Evolutionary conservation across 2,888 invertebrate species (phyloP), one percentile per base, ranked within the genome.

Genomic region (Lepidochitona cinerea): DNA sequence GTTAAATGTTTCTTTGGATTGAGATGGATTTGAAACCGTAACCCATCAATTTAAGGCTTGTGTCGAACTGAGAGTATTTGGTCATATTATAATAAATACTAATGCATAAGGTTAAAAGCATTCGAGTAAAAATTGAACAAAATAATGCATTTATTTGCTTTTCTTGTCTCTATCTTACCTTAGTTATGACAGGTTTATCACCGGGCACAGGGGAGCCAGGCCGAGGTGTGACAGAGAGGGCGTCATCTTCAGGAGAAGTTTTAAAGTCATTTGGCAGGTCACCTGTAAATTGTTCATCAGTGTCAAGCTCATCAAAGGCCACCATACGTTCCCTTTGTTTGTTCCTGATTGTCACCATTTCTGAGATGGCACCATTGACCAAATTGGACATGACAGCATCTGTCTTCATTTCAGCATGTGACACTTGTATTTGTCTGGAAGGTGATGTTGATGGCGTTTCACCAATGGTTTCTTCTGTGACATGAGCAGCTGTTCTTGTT

Each of bases 321-420:
- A 33, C 4, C 23, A n/a, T 35, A 35, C 37, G 37, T 35, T 66
- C 66, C 9, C 49, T 37, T 64, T 79, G 76, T 52, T 82, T 84
- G 41, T 74, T 76, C 64, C 81, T 76, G 37, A 88, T 88, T 29
- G 74, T 75, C 32, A 89, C 71, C 81, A 89, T 87, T 35, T 86
- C 81, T n/a, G 84, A 77, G 35, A 89, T 82, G 18, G 89, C 87
- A 64, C 89, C 88, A 35, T 86, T 82, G 52, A 89, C 77, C 73
- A 89, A 72, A 12, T 79, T 82, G 33, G 83, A 80, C 26, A 85
- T 83, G n/a, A 85, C 74, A 26, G 69, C 71, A 26, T 70, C 29
- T 1, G 59, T 59, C 32, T 29, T 23, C 32, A 29, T 23, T 7
- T 59, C 59, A 1, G 59, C 32, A 29, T 18, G 29, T 4, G 59